These are phyloP conservation scores for Oryzias javanicus DNA, from an alignment of 2,113 vertebrate genomes.

Conservation along the genomic window DNA sequence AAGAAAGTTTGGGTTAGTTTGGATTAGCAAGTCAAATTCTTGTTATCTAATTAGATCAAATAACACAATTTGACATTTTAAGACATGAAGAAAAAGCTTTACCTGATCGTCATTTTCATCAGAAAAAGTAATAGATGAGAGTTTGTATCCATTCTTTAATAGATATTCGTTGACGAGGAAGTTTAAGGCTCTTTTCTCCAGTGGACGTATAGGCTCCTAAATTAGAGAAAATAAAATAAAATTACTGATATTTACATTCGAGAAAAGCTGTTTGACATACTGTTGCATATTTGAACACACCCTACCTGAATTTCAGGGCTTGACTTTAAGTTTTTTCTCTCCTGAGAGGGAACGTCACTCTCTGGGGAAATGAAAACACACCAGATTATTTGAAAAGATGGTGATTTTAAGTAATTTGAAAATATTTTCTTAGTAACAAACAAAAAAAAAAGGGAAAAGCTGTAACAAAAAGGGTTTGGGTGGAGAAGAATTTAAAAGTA, in stretches of 20 bases:
- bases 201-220: constrained; percentile 94
- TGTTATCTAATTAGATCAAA: no score
- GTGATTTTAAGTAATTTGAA: constrained; percentile 13
- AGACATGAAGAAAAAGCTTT: constrained; percentile 52
- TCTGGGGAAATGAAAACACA: constrained; percentile 76
- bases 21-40: no score
- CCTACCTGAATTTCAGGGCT: constrained; percentile 99
- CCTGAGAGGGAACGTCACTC: constrained; percentile 94
- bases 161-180: constrained; percentile 99
- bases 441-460: constrained; percentile 29
- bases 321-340: constrained; percentile 98
- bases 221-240: constrained; percentile 26
- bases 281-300: constrained; percentile 10
- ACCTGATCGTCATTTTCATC: constrained; percentile 99
- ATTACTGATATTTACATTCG: neutral
- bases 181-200: constrained; percentile 99
- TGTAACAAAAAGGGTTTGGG: constrained; percentile 54
- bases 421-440: constrained; percentile 27
- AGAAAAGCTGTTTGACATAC: neutral
- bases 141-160: constrained; percentile 97
- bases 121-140: constrained; percentile 98
- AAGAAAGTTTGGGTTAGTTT: no score
- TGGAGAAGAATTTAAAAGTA: constrained; percentile 87
- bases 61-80: no score
- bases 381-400: constrained; percentile 29